Evolutionary conservation across 2,113 vertebrate species (phyloP).

Genomic region (Coturnix japonica): DNA sequence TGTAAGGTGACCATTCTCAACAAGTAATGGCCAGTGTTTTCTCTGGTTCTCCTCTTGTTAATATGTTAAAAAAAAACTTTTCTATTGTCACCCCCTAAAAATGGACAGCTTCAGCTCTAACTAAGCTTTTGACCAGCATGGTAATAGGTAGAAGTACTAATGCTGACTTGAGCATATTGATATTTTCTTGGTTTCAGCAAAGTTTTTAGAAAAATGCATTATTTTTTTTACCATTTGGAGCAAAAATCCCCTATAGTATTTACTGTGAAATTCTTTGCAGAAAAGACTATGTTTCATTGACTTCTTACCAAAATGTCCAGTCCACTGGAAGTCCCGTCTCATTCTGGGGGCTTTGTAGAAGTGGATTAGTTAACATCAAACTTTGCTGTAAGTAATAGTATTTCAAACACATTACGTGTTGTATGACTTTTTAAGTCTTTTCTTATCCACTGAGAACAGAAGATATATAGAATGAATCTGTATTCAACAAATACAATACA

Average conservation of each 20-base stretch:
- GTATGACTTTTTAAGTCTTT: neutral
- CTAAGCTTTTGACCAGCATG: too few relatives aligned
- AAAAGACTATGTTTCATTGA: neutral
- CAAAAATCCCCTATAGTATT: accelerated
- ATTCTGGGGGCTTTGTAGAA: neutral
- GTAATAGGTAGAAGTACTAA: too few relatives aligned
- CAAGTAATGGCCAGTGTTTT: too few relatives aligned
- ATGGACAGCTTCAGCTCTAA: too few relatives aligned
- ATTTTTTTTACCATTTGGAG: neutral
- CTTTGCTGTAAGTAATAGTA: neutral
- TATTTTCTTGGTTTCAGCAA: neutral
- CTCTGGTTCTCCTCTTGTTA: too few relatives aligned
- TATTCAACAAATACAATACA: neutral
- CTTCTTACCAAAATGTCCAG: neutral
- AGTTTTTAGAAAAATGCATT: neutral
- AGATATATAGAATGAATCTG: neutral
- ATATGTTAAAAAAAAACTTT: too few relatives aligned
- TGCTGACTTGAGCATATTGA: neutral
- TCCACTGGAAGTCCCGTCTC: neutral
- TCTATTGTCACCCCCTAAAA: too few relatives aligned
- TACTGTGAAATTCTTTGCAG: neutral
- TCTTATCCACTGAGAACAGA: neutral
- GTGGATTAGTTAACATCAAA: neutral
- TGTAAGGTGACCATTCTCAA: too few relatives aligned
- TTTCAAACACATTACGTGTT: neutral